Base-by-base conservation (phyloP, 2,797 vertebrate genomes). In the Echeneis naucrates region DNA sequence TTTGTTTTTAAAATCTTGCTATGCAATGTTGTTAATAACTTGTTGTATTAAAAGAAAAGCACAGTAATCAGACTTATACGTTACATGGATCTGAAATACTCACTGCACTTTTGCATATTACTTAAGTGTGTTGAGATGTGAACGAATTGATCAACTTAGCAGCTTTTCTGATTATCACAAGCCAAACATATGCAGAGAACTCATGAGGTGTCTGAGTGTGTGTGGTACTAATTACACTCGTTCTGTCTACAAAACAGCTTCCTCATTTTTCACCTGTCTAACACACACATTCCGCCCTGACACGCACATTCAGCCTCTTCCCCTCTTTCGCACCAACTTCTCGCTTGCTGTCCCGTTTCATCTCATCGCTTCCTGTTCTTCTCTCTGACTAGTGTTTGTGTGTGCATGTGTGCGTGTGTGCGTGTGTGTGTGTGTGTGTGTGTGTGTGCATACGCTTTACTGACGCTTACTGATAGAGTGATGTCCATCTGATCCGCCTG, bases 171-270 rank as follows among this genome's bases (percentile, higher is more conserved):
- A 71, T 42, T 53, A 59, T 30, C 58, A 35, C 37, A 35, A 47
- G 24, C 56, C 27, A 69, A 38, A 56, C 37, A 47, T 40, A 26
- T 60, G 26, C 61, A 35, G 35, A 56, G 48, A n/a, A 27, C 13
- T 47, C 24, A 35, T 50, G 57, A 47, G 19, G 16, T 53, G 54
- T 44, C n/a, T 48, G 60, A 30, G 61, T 72, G 30, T 88, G 86
- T 87, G 85, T 79, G 88, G 81, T 88, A 84, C 81, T 91, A 91
- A 92, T 92, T 92, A 83, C 84, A 77, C 81, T 77, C 24, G 27
- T n/a, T 85, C 77, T 92, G 89, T 92, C 90, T 93, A 92, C 90
- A 93, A 90, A 94, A 93, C 87, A 94, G 67, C 72, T 69, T 83
- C 81, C 85, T 90, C 88, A 93, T 94, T 94, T 94, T 93, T 94